phyloP scores from a whole-genome alignment of 2,888 invertebrate species.

The Dryobotodes eremita region DNA sequence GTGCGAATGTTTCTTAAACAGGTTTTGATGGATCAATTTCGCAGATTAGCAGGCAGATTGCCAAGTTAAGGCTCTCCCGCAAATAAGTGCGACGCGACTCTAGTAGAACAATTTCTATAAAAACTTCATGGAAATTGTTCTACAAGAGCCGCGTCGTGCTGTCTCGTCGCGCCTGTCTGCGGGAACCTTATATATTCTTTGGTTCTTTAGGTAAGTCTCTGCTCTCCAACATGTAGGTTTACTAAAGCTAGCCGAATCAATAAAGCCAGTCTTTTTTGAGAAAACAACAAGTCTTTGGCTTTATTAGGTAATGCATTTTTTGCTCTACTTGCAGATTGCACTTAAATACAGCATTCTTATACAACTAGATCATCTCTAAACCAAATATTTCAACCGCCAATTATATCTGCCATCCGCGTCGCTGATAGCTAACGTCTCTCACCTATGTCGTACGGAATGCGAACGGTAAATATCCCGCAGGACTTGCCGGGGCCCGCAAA shows the following conservation, averaged over 20 bases:
- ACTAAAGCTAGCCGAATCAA: no score
- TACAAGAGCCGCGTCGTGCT: no score
- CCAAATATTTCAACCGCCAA: conserved; percentile 59
- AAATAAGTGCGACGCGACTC: no score
- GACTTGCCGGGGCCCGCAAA: conserved; percentile 61
- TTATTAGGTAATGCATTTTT: not conserved
- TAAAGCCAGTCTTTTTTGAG: not conserved
- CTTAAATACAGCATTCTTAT: conserved; percentile 9
- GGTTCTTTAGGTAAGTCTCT: not conserved
- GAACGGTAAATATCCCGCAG: conserved; percentile 74
- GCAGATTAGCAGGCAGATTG: not conserved
- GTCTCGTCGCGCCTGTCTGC: no score
- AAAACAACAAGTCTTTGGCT: not conserved
- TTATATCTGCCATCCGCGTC: conserved; percentile 47
- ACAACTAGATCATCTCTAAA: conserved; percentile 25
- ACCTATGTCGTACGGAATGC: conserved; percentile 63
- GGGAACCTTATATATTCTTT: not conserved
- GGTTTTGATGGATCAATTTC: conserved; percentile 21
- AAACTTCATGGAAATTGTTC: no score
- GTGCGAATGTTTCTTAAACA: conserved; percentile 1
- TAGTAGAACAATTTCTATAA: no score
- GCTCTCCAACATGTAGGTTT: not conserved
- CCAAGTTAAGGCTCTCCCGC: not conserved
- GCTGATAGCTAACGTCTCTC: conserved; percentile 40
- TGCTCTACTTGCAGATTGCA: not conserved